A percentile compares a stretch with the other conserved stretches of the same genome.
These are phyloP conservation scores for Cygnus buccinator DNA, from an alignment of 2,113 vertebrate genomes.

Conservation along the genomic window DNA sequence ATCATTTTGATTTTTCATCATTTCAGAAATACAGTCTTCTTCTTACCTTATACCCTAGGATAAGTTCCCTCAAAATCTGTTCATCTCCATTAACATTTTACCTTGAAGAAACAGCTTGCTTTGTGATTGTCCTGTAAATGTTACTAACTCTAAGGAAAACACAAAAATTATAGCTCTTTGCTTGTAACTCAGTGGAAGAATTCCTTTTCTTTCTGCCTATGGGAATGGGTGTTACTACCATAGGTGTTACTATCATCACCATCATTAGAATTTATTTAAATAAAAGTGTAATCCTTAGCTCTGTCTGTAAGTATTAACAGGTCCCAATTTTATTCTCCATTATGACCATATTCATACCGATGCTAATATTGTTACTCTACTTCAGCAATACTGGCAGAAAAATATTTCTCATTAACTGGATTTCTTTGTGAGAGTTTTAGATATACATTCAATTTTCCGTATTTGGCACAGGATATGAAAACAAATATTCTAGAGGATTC, in stretches of 20 bases:
- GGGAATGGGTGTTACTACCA: neutral
- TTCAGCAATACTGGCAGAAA: neutral
- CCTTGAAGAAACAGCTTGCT: neutral
- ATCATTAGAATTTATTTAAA: neutral
- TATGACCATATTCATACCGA: neutral
- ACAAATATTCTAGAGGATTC: neutral
- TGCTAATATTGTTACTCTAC: neutral
- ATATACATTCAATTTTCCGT: neutral
- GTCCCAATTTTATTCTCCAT: neutral
- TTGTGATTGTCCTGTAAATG: neutral
- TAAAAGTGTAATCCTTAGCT: neutral
- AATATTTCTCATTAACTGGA: neutral
- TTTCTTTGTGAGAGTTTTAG: neutral
- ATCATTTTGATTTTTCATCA: neutral
- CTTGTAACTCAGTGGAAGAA: neutral
- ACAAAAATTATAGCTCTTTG: neutral
- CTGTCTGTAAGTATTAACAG: neutral
- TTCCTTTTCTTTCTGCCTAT: neutral
- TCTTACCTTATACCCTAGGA: neutral
- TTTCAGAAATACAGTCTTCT: neutral
- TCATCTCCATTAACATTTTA: neutral
- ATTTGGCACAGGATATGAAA: neutral
- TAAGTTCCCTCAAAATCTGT: neutral
- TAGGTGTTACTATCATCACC: too few species aligned
- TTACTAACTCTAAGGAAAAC: neutral